Evolutionary conservation across 1,140 invertebrate genomes (phyloP).

Genomic region (Drosophila suzukii): DNA sequence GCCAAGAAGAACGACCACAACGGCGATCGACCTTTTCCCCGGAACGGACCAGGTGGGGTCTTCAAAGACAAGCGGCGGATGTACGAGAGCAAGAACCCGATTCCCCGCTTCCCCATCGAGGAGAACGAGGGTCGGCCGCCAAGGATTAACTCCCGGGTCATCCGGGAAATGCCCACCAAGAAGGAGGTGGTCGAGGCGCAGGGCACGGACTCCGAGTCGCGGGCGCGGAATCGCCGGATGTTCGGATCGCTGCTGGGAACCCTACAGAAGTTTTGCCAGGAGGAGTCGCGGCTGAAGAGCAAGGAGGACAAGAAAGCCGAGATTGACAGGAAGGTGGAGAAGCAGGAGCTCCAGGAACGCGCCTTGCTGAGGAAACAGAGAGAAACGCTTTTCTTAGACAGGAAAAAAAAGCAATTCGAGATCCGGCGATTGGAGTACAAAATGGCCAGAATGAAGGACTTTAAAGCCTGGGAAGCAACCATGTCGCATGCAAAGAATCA

Average conservation of each 20-base stretch:
- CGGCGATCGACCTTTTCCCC: constrained; percentile 30
- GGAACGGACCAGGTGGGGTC: constrained; percentile 44
- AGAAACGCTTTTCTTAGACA: constrained; percentile 92
- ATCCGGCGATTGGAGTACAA: constrained; percentile 96
- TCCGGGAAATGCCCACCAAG: constrained; percentile 89
- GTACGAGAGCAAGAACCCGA: constrained; percentile 86
- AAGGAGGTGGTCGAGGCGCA: constrained; percentile 93
- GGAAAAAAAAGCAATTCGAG: constrained; percentile 94
- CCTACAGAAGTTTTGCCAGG: constrained; percentile 96
- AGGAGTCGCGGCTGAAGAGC: constrained; percentile 94
- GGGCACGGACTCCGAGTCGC: constrained; percentile 92
- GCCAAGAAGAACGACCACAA: constrained; percentile 54
- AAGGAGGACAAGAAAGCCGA: constrained; percentile 90
- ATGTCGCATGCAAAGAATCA: constrained; percentile 92
- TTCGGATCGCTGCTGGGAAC: constrained; percentile 97
- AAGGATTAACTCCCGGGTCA: constrained; percentile 85
- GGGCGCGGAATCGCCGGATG: constrained; percentile 95
- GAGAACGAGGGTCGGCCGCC: constrained; percentile 84
- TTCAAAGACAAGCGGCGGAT: constrained; percentile 77
- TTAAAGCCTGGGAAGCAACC: constrained; percentile 94
- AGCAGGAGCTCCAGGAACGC: constrained; percentile 94
- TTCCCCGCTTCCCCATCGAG: constrained; percentile 85
- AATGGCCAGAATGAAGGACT: constrained; percentile 93
- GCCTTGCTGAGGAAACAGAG: constrained; percentile 93
- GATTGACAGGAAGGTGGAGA: constrained; percentile 97